A percentile compares a stretch with the other conserved stretches of the same genome.
phyloP scores from a whole-genome alignment of 2,888 invertebrate genomes.

The Scaptomyza reducta region DNA sequence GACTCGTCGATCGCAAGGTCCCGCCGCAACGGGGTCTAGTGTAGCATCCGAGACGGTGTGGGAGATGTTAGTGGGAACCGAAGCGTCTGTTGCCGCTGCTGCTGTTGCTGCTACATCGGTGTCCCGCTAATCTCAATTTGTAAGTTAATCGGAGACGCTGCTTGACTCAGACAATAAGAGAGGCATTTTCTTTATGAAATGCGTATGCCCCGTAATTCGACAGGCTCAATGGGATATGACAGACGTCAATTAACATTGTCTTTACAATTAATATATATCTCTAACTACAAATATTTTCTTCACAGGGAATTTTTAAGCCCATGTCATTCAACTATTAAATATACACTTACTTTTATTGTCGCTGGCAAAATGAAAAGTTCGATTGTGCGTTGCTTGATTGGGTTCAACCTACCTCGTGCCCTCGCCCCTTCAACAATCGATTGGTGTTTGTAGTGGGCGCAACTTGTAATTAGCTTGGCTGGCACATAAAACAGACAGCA shows the following conservation, averaged over 20 bases:
- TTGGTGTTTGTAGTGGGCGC: conserved; percentile 72
- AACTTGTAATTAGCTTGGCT: conserved; percentile 75
- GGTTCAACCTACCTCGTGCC: conserved; percentile 39
- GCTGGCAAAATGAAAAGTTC: conserved; percentile 68
- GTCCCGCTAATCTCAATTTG: conserved; percentile 83
- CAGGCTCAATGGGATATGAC: conserved; percentile 1
- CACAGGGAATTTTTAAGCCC: conserved; percentile 12
- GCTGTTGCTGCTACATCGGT: conserved; percentile 64
- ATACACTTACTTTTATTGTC: conserved; percentile 52
- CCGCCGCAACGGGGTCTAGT: conserved; percentile 50
- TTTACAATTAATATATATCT: too few species aligned
- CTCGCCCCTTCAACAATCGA: conserved; percentile 17
- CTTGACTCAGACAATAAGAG: conserved; percentile 57
- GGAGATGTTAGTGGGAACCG: conserved; percentile 12
- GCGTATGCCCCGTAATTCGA: conserved; percentile 5
- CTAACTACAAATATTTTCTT: too few species aligned
- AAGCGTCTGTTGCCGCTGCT: conserved; percentile 23
- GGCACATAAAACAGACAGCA: conserved; percentile 56
- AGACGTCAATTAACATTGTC: background rate
- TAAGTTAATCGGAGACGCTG: conserved; percentile 80
- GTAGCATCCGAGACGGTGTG: conserved; percentile 54
- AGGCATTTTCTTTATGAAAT: conserved; percentile 35
- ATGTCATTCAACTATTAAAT: background rate
- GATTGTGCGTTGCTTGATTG: conserved; percentile 74
- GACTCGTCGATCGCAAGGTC: conserved; percentile 43